Base-by-base conservation (phyloP, 2,888 invertebrate genomes). In the Aphodius granarius region DNA sequence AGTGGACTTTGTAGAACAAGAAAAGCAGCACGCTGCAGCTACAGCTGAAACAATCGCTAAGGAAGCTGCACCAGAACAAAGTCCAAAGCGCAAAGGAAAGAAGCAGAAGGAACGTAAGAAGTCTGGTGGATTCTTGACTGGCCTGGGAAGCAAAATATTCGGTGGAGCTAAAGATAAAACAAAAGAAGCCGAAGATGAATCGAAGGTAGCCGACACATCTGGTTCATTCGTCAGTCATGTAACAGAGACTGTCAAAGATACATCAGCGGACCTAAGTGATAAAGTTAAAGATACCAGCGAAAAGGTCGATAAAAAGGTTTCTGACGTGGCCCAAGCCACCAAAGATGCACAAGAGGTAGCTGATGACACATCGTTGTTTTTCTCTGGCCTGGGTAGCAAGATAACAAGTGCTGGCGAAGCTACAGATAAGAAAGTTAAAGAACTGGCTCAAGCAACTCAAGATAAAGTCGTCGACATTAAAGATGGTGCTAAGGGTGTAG, bases 141-240 rank as follows among this genome's bases (percentile, higher is more conserved):
- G 77, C 70, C 20, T 79, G 23, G 78, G 77, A n/a, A 77, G 75
- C 5, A 79, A 76, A 74, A 78, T 78, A n/a, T 74, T 74, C 23
- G 78, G 78, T 13, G 76, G 78, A 66, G 72, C 75, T n/a, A 77
- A 80, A 73, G 78, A 78, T 13, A 68, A 68, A 21, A 63, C 63
- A 66, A 75, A 63, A 19, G 17, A 23, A 72, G n/a, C 9, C 9
- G 63, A 21, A 73, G 19, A 73, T 21, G 62, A 16, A 16, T 22
- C 19, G 16, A 19, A 20, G 16, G 17, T 21, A 22, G n/a, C 22
- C 5, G 68, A 16, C 15, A 20, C n/a, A 2, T 20, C 66, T 19
- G 20, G 20, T 19, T 13, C 66, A 20, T 66, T 66, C 13, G 17
- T 66, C 9, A 20, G 20, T 16, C 13, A 18, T 16, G 66, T 66